Evolutionary conservation across 2,888 invertebrate species (phyloP).

Genomic region (Ephialtes manifestator): DNA sequence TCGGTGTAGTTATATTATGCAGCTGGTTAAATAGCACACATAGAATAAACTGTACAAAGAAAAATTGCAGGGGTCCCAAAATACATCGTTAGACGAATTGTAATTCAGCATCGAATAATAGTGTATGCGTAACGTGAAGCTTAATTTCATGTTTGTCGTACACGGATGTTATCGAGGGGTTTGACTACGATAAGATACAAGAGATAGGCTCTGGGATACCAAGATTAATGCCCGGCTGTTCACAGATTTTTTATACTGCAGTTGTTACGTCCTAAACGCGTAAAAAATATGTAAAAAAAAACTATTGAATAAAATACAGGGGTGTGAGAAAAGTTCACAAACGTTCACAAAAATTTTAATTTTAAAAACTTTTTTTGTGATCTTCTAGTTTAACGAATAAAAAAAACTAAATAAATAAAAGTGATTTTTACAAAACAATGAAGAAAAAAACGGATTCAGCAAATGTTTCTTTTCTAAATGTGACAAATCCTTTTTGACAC

Average conservation of each 20-base stretch:
- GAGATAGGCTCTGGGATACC: conserved; percentile 9
- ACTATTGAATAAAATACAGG: not conserved
- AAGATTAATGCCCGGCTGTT: conserved; percentile 48
- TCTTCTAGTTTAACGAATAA: no score
- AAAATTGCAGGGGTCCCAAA: not conserved
- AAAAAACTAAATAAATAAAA: no score
- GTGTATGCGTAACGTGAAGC: conserved; percentile 16
- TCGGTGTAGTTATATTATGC: not conserved
- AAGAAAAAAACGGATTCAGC: no score
- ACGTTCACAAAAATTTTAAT: not conserved
- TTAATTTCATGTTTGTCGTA: conserved; percentile 22
- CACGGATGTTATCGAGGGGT: conserved; percentile 35
- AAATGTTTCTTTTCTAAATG: no score
- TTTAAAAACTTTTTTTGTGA: not conserved
- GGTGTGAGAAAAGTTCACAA: not conserved
- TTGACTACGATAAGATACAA: conserved; percentile 39
- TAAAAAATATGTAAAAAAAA: not conserved
- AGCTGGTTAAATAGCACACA: not conserved
- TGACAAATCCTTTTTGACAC: no score
- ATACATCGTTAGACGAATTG: not conserved
- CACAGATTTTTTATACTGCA: conserved; percentile 22
- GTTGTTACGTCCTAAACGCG: not conserved
- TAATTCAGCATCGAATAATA: conserved; percentile 30
- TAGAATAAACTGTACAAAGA: not conserved
- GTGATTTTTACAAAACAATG: no score